These are phyloP conservation scores for Stichodactyla mertensii DNA, from an alignment of 64 coral and sea anemone species.

Conservation along the genomic window DNA sequence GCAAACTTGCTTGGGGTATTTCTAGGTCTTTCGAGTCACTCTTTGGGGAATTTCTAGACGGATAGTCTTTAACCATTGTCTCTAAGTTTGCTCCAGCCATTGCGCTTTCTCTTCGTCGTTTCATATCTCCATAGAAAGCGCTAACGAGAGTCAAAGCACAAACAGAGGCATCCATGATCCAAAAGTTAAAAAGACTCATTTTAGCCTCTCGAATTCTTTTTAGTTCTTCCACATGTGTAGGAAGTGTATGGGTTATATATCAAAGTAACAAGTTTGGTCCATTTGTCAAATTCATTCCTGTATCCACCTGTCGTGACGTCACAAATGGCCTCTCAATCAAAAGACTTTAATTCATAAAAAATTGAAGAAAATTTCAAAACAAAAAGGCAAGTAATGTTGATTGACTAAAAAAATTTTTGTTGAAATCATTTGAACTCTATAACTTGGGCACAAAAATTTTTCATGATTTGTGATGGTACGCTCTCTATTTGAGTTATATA, in stretches of 20 bases:
- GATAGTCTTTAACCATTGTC: neutral
- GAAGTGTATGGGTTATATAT: too few relatives aligned
- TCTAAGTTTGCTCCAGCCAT: neutral
- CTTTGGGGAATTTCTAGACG: neutral
- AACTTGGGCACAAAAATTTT: too few relatives aligned
- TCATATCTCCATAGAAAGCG: slow-evolving; percentile 73
- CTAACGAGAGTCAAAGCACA: slow-evolving; percentile 61
- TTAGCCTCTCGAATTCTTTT: neutral
- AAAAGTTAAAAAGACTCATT: slow-evolving; percentile 82
- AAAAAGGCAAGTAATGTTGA: too few relatives aligned
- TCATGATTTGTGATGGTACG: too few relatives aligned
- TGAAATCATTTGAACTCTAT: too few relatives aligned
- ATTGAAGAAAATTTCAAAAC: too few relatives aligned
- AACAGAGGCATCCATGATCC: slow-evolving; percentile 80
- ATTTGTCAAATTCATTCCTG: too few relatives aligned
- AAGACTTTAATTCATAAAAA: too few relatives aligned
- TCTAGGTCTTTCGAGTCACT: slow-evolving; percentile 9
- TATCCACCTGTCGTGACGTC: slow-evolving; percentile 73
- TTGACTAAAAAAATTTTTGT: too few relatives aligned
- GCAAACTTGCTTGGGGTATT: slow-evolving; percentile 20
- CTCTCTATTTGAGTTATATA: too few relatives aligned
- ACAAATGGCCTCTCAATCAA: neutral
- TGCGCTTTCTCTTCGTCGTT: neutral
- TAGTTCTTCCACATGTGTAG: too few relatives aligned
- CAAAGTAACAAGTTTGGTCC: too few relatives aligned